Conservation (phyloP, 1,140 invertebrate genomes). For the Apocrypta bakeri region DNA sequence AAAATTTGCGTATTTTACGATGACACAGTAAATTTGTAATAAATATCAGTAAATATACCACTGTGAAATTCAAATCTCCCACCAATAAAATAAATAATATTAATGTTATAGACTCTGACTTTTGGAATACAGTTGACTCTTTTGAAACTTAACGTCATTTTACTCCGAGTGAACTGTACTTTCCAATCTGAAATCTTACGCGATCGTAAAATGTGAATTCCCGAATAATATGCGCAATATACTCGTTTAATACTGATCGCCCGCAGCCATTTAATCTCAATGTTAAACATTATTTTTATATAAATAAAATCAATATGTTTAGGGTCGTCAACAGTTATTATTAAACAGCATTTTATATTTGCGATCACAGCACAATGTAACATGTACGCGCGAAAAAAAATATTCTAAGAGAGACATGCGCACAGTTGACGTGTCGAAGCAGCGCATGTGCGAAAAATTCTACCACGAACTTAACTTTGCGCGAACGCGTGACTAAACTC, state of each 20-base stretch:
- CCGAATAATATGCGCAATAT: no score
- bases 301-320: conserved; percentile 45
- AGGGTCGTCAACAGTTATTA: conserved; percentile 42
- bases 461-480: conserved; percentile 18
- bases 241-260: not conserved
- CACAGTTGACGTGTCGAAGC: not conserved
- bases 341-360: conserved; percentile 40
- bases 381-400: conserved; percentile 14
- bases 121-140: no score
- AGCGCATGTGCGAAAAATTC: conserved; percentile 49
- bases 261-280: not conserved
- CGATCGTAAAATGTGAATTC: no score
- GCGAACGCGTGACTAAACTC: conserved; percentile 32
- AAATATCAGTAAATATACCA: no score
- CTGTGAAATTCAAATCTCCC: no score
- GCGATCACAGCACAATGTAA: not conserved
- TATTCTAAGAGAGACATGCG: conserved; percentile 38
- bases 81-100: no score
- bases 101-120: no score
- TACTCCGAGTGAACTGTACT: no score
- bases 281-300: conserved; percentile 27
- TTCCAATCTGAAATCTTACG: no score
- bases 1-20: no score
- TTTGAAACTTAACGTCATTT: no score
- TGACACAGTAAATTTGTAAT: no score